Conservation (phyloP, 92 coral and sea anemone genomes). For the Blastomussa wellsi region DNA sequence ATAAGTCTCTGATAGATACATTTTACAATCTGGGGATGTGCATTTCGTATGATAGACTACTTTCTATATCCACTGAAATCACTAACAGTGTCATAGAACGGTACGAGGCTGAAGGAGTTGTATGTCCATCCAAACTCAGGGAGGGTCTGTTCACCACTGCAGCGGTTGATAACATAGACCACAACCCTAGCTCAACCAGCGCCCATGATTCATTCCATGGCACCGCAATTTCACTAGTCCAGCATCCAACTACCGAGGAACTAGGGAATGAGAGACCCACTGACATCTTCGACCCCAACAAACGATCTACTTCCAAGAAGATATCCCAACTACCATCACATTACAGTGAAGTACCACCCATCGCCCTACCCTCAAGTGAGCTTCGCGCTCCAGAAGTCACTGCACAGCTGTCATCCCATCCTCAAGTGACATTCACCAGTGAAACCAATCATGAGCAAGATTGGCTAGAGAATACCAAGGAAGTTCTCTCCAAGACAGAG, state of each 20-base stretch:
- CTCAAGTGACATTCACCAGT: background rate
- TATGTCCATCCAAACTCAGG: slow-evolving; percentile 56
- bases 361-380: slow-evolving; percentile 11
- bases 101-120: slow-evolving; percentile 43
- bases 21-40: slow-evolving; percentile 56
- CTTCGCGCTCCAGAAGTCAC: slow-evolving; percentile 13
- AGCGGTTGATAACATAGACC: slow-evolving; percentile 59
- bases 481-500: slow-evolving; percentile 21
- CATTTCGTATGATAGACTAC: slow-evolving; percentile 52
- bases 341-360: slow-evolving; percentile 45
- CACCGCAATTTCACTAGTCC: slow-evolving; percentile 21
- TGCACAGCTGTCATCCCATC: background rate
- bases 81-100: slow-evolving; percentile 52
- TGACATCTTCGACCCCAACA: slow-evolving; percentile 14
- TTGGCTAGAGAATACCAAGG: slow-evolving; percentile 40
- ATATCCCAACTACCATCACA: slow-evolving; percentile 28
- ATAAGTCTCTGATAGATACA: slow-evolving; percentile 50
- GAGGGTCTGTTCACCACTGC: slow-evolving; percentile 60
- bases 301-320: slow-evolving; percentile 35
- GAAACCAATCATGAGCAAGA: slow-evolving; percentile 40
- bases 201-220: slow-evolving; percentile 63
- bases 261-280: slow-evolving; percentile 33
- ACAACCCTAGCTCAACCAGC: slow-evolving; percentile 71
- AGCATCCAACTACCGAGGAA: slow-evolving; percentile 50
- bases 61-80: slow-evolving; percentile 54